These are phyloP conservation scores for Trachelus stipa DNA, from an alignment of 2,888 invertebrate genomes.

Conservation along the genomic window DNA sequence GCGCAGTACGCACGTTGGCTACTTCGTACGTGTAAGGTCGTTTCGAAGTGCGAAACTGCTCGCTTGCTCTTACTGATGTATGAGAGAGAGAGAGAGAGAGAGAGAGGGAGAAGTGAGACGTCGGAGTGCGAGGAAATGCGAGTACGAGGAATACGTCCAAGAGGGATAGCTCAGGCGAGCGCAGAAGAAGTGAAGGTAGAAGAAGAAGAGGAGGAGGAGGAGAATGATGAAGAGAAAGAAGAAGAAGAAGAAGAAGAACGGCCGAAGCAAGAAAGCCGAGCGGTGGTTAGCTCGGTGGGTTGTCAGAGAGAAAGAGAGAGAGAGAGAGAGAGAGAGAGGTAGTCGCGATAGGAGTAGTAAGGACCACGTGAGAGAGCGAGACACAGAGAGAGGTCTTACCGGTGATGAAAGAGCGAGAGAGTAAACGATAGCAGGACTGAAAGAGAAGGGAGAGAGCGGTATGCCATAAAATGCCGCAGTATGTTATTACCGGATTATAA, in stretches of 20 bases:
- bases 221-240: background rate
- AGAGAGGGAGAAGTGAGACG: background rate
- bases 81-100: background rate
- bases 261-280: conserved; percentile 5
- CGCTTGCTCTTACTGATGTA: conserved; percentile 9
- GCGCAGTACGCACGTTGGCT: background rate
- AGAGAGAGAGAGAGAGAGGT: background rate
- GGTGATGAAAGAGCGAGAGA: conserved; percentile 7
- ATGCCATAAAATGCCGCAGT: conserved; percentile 41
- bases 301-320: conserved; percentile 9
- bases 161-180: background rate
- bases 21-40: conserved; percentile 14
- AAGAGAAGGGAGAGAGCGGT: conserved; percentile 12
- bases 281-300: background rate
- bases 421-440: conserved; percentile 6
- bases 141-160: background rate
- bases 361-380: background rate
- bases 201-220: background rate
- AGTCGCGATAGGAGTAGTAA: background rate
- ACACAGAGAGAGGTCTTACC: background rate
- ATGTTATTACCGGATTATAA: conserved; percentile 58
- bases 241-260: background rate
- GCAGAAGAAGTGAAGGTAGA: background rate
- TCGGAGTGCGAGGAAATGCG: background rate
- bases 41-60: conserved; percentile 23